Base-by-base conservation (phyloP, 2,113 vertebrate species). In the Poecilia latipinna region DNA sequence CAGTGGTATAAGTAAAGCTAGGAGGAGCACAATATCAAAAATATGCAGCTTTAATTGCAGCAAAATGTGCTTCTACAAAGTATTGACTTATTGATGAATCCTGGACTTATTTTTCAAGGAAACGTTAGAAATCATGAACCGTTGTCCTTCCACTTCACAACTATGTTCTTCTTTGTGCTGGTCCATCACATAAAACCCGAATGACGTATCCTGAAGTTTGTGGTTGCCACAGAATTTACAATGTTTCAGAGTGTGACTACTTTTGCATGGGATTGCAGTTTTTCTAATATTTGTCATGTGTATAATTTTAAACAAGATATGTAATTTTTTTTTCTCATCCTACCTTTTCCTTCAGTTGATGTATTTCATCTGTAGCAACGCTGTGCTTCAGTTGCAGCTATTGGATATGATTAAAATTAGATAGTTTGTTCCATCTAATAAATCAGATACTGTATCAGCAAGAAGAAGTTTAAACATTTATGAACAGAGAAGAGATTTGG, bases 371-470 rank as follows among this genome's bases (percentile, higher is more conserved):
- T 54, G 81, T 70, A 22, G 95, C 94, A 76, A 96, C 91, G 74
- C 94, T 94, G 79, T 97, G 94, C 82, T 97, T 96, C 69, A 96
- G 91, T 48, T 97, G 95, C 33, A 97, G 90, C 96, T 97, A 76
- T n/a, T 70, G 44, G 77, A 79, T 44, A 54, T 42, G 73, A 66
- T 28, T 0, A 60, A 57, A 73, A 84, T 10, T 22, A 37, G 71
- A 84, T 28, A 79, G 76, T 61, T 66, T 8, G 42, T 66, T 80
- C 70, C 29, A 26, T 64, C 8, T 19, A 37, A 66, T 71, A 13
- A 13, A 24, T 26, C 51, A 5, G 26, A 13, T 37, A 37, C 19
- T 15, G 7, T 6, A 12, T 61, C 1, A 65, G 7, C 80, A 72
- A 5, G 29, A 2, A 61, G 3, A 44, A 44, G 17, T 48, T 37